Evolutionary conservation across 2,888 invertebrate species (phyloP).

Genomic region (Eumacrocentrus americanus): DNA sequence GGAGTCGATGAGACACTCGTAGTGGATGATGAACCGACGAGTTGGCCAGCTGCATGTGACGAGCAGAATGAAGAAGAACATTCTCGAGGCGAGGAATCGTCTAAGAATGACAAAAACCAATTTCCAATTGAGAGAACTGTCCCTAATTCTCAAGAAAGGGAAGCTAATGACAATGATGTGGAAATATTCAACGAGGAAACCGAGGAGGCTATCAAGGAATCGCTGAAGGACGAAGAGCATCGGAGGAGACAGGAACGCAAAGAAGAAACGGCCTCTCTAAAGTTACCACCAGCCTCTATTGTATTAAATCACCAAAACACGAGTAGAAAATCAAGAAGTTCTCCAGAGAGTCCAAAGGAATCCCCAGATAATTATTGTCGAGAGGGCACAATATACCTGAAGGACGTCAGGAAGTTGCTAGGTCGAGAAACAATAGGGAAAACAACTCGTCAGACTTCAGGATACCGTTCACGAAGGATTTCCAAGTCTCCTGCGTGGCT

Average conservation of each 20-base stretch:
- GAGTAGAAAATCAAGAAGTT: constrained; percentile 1
- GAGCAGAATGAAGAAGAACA: constrained; percentile 27
- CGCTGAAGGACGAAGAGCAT: constrained; percentile 35
- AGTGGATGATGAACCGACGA: constrained; percentile 40
- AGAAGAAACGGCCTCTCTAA: constrained; percentile 3
- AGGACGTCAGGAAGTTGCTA: constrained; percentile 36
- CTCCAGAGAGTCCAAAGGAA: constrained; percentile 15
- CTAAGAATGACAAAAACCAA: neutral
- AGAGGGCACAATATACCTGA: constrained; percentile 31
- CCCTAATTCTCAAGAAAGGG: constrained; percentile 13
- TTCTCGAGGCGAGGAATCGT: constrained; percentile 11
- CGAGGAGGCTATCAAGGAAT: constrained; percentile 37
- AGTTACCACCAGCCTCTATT: neutral
- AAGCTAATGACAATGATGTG: constrained; percentile 10
- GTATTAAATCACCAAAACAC: neutral
- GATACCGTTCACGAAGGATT: constrained; percentile 23
- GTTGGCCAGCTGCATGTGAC: neutral
- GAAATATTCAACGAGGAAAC: constrained; percentile 30
- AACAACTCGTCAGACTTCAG: constrained; percentile 9
- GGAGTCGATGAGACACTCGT: constrained; percentile 43
- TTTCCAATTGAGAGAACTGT: constrained; percentile 24
- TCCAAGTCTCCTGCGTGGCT: constrained; percentile 29
- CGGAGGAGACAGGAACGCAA: constrained; percentile 14
- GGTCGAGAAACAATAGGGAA: constrained; percentile 1
- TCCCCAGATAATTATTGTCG: neutral